Conservation (phyloP, 2,888 invertebrate genomes). For the Drosophila kanekoi region DNA sequence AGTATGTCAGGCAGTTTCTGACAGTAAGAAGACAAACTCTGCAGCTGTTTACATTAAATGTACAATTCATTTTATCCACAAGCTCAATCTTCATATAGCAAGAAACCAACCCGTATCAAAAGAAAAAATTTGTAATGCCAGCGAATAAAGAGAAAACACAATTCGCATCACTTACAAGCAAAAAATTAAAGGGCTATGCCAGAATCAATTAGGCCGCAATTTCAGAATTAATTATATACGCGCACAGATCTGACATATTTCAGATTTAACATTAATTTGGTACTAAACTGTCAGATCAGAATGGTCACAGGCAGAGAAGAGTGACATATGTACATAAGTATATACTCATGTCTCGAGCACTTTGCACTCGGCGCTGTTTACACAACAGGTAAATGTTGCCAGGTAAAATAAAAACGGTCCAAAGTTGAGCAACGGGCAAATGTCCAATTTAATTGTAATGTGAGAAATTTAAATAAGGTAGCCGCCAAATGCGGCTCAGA, state of each 20-base stretch:
- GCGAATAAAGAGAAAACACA: conserved; percentile 11
- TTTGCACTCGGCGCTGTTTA: conserved; percentile 23
- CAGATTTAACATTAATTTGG: conserved; percentile 73
- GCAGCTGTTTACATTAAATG: too few species aligned
- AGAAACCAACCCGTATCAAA: too few species aligned
- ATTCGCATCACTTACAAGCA: conserved; percentile 29
- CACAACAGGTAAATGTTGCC: conserved; percentile 45
- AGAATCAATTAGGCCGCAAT: conserved; percentile 66
- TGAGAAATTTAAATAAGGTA: conserved; percentile 81
- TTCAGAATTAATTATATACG: conserved; percentile 61
- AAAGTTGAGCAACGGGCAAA: conserved; percentile 42
- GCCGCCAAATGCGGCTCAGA: conserved; percentile 56
- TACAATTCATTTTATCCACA: too few species aligned
- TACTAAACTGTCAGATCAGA: conserved; percentile 65
- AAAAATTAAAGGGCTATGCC: conserved; percentile 22
- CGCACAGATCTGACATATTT: conserved; percentile 58
- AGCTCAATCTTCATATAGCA: too few species aligned
- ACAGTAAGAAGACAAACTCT: too few species aligned
- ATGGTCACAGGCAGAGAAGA: conserved; percentile 16
- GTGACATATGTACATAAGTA: neutral
- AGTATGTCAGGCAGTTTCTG: too few species aligned
- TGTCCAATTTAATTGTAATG: conserved; percentile 74
- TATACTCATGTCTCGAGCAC: conserved; percentile 16
- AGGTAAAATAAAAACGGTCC: conserved; percentile 41
- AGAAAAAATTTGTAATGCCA: neutral